phyloP scores from a whole-genome alignment of 1,140 invertebrate species.

The Drosophila tropicalis region DNA sequence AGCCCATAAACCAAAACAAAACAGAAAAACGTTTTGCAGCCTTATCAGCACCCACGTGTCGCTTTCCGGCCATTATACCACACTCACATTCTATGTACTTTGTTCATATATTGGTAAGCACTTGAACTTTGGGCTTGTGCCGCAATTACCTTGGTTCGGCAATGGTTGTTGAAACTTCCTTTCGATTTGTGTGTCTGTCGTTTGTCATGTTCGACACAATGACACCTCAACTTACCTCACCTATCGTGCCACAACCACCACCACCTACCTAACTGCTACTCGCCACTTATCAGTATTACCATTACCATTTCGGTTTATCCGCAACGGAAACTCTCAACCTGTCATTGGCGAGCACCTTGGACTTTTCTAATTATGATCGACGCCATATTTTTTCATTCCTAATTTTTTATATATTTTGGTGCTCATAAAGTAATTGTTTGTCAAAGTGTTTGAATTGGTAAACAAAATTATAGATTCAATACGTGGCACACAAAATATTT shows the following conservation, averaged over 20 bases:
- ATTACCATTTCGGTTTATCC: conserved; percentile 47
- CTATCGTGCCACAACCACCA: conserved; percentile 16
- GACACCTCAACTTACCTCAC: conserved; percentile 26
- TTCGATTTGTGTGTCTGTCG: conserved; percentile 33
- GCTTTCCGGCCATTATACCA: conserved; percentile 71
- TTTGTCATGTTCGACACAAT: conserved; percentile 51
- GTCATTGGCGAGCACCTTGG: conserved; percentile 55
- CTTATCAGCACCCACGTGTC: conserved; percentile 78
- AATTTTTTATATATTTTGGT: neutral
- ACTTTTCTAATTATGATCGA: conserved; percentile 74
- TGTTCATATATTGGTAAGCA: conserved; percentile 10
- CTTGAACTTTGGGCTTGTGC: conserved; percentile 52
- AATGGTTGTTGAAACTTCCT: conserved; percentile 60
- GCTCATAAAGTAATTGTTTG: conserved; percentile 73
- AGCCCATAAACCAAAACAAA: conserved; percentile 3
- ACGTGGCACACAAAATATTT: conserved; percentile 56
- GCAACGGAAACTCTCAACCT: conserved; percentile 59
- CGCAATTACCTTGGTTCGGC: conserved; percentile 57
- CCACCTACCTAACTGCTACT: neutral
- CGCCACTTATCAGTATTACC: conserved; percentile 31
- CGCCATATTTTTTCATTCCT: conserved; percentile 55
- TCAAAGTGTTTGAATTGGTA: conserved; percentile 39
- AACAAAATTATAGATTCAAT: conserved; percentile 57
- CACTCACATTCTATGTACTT: neutral
- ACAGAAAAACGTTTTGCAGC: conserved; percentile 17